Percentiles rank a stretch among this genome's conserved stretches.
Evolutionary conservation across 2,888 invertebrate genomes (phyloP).

Genomic region (Aphidoletes aphidimyza): DNA sequence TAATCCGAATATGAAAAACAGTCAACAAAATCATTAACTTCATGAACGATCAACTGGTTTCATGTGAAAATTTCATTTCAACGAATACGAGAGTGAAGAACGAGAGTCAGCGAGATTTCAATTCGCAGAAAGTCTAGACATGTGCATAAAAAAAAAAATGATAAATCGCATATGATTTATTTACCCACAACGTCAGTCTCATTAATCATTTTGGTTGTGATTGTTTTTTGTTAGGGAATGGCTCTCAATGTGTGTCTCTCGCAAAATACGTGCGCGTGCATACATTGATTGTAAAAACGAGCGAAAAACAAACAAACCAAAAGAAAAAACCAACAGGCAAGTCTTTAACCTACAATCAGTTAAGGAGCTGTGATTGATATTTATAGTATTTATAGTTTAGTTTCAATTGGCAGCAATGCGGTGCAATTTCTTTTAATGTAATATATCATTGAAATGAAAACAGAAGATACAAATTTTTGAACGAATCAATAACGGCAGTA

Average conservation of each 20-base stretch:
- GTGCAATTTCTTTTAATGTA: no score
- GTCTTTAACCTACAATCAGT: no score
- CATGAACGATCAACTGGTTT: constrained; percentile 32
- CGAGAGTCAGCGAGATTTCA: neutral
- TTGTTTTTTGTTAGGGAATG: constrained; percentile 3
- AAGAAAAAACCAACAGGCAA: no score
- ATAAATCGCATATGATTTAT: constrained; percentile 34
- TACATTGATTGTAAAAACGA: no score
- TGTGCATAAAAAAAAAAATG: neutral
- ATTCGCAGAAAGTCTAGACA: constrained; percentile 10
- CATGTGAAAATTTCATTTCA: neutral
- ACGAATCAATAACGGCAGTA: neutral
- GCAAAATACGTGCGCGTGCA: neutral
- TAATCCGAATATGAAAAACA: neutral
- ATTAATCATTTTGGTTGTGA: constrained; percentile 6
- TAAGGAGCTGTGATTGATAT: no score
- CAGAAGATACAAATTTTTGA: no score
- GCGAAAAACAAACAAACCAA: no score
- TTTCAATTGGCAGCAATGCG: no score
- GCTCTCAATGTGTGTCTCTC: neutral
- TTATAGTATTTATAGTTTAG: no score
- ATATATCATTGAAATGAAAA: no score
- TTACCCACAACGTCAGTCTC: neutral
- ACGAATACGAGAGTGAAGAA: neutral
- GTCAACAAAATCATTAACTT: constrained; percentile 2